Base-by-base conservation (phyloP, 2,888 invertebrate species). In the Lycocerus yunnanus region DNA sequence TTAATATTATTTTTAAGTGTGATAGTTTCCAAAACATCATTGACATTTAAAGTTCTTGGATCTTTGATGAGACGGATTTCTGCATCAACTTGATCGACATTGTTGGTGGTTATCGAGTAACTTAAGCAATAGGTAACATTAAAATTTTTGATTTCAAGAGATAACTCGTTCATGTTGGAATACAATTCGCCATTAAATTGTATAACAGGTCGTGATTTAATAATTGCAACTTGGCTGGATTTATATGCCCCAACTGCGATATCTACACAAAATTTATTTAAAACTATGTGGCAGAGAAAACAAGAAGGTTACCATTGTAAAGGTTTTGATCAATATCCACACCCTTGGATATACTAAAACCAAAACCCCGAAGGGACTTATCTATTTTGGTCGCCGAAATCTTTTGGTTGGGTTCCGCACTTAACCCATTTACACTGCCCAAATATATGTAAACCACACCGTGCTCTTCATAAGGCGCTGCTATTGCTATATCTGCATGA, bases 361-460 rank as follows among this genome's bases (percentile, higher is more conserved):
- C 93, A 83, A 93, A 92, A 15, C 91, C 90, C 80, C 80, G 65
- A 5, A 82, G 59, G 1, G 72, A 68, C 0, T 61, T n/a, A 61
- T 82, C 78, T 0, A 90, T 86, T 1, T 86, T 84, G 63, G 83
- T 83, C 0, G 90, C 88, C 5, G 83, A 74, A 24, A 93, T 90
- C 74, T 86, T n/a, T 88, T 93, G 92, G 10, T 78, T 77, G 8
- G 73, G 77, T 18, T 85, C 80, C 1, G 77, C 82, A 10, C 81
- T 83, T 1, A 92, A 81, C 0, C 91, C 92, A 5, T 83, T 82
- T 5, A 77, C 78, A 14, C 84, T 84, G 0, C 92, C 92, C 80
- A 88, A 88, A 82, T 91, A 93, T 76, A 93, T 89, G 78, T 92
- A 93, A 0, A 93, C 89, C 0, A 88, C 90, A 4, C 93, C 93